Percentiles rank a stretch among this genome's conserved stretches.
Conservation (phyloP, 2,797 vertebrate species). For the Eleutherodactylus coqui region DNA sequence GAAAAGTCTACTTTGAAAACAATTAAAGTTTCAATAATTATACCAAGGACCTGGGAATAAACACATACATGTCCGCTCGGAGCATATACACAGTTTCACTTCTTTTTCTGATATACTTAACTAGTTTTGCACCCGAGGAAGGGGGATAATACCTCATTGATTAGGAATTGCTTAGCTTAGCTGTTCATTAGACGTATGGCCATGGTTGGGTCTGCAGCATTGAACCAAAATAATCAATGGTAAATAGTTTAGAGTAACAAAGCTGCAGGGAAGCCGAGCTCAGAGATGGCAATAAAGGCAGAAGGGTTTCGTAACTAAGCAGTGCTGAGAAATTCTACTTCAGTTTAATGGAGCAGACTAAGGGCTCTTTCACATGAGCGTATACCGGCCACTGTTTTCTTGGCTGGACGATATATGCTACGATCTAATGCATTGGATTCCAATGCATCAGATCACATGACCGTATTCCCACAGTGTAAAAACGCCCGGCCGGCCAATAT, state of each 20-base stretch:
- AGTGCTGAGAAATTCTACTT: background rate
- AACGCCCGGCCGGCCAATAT: no score
- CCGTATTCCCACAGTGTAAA: no score
- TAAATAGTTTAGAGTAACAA: constrained; percentile 43
- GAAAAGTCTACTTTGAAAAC: constrained; percentile 51
- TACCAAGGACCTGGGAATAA: constrained; percentile 1
- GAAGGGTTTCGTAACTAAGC: constrained; percentile 22
- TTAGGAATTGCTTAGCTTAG: constrained; percentile 48
- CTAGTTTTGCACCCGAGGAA: constrained; percentile 13
- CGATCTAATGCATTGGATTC: no score
- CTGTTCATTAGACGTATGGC: constrained; percentile 44
- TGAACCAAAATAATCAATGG: constrained; percentile 47
- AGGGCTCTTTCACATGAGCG: no score
- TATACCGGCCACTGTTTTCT: no score
- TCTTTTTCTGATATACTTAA: background rate
- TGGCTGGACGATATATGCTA: no score
- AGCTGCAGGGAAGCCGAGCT: constrained; percentile 13
- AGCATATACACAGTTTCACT: background rate
- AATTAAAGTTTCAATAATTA: constrained; percentile 42
- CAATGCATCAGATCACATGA: no score
- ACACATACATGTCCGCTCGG: constrained; percentile 7
- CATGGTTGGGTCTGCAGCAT: constrained; percentile 33
- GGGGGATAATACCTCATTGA: constrained; percentile 35
- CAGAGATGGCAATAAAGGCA: background rate
- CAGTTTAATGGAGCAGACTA: background rate